Percentiles rank a stretch among this genome's conserved stretches.
These are phyloP conservation scores for Lytechinus variegatus DNA, from an alignment of 35 echinoderm and acorn worm species.

Conservation along the genomic window DNA sequence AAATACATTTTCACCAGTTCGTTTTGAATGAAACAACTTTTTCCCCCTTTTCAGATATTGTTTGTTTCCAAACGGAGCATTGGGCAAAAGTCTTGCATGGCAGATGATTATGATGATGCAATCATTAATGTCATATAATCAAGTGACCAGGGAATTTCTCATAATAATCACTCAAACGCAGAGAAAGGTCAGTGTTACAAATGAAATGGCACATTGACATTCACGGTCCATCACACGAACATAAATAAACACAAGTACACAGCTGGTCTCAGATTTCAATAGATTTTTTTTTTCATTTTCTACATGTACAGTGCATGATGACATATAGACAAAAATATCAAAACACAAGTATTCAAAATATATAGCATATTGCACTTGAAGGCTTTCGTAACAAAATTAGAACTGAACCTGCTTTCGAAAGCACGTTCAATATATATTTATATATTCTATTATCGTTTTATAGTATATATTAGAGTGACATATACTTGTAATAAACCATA, in stretches of 20 bases:
- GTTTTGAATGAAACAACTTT: too few relatives aligned
- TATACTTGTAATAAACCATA: not conserved
- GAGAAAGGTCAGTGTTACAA: too few relatives aligned
- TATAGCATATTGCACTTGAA: constrained; percentile 19
- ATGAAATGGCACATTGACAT: too few relatives aligned
- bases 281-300: not conserved
- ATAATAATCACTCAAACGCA: too few relatives aligned
- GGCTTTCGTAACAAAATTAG: constrained; percentile 19
- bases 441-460: not conserved
- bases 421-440: not conserved
- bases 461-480: constrained; percentile 8
- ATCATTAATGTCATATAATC: too few relatives aligned
- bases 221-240: not conserved
- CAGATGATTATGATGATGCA: too few relatives aligned
- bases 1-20: too few relatives aligned
- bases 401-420: constrained; percentile 2
- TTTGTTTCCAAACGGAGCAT: too few relatives aligned
- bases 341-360: constrained; percentile 20
- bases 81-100: too few relatives aligned
- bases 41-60: too few relatives aligned
- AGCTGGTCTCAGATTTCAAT: not conserved
- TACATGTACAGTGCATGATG: constrained; percentile 18
- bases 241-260: not conserved
- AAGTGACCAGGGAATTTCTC: too few relatives aligned
- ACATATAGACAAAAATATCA: constrained; percentile 20